Evolutionary conservation across 1,140 invertebrate species (phyloP), one percentile per base, ranked within the genome.

Genomic region (Linepithema humile): DNA sequence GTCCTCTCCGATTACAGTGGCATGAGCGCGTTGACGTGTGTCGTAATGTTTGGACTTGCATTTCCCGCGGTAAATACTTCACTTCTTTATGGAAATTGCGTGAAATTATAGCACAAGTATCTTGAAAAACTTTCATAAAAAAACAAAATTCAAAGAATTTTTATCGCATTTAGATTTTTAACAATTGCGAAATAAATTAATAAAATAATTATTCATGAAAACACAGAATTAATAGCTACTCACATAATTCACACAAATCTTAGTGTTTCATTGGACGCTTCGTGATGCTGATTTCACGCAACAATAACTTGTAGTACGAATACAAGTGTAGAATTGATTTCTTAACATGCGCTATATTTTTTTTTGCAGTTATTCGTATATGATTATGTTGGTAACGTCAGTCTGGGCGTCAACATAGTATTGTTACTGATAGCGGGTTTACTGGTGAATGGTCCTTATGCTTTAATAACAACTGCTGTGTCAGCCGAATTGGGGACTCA

Each of bases 401-500:
- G 95, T 82, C 91, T 97, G 20, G 90, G 89, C 2, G 88, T 96
- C 1, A 98, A 97, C 92, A 95, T 97, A 64, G 88, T 96, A 45
- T 92, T 99, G 60, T 95, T 99, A 75, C 91, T 98, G 32, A 60
- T 97, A 15, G 96, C 96, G 80, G 98, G 98, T 26, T 91, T 97
- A 82, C 94, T 99, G 50, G 98, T 99, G 0, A 99, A 99, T 94
- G 98, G 98, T 2, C 98, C 98, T 1, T 99, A 99, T 94, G 97
- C 98, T 29, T 95, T 99, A 23, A 99, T 99, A 90, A 99, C 98
- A 15, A 99, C 99, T 7, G 98, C 98, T 1, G 98, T 99, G 57
- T 98, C 98, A 65, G 98, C 98, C 12, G 98, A 99, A 92, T 94
- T 99, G 1, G 98, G 98, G 85, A 98, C 98, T 1, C 98, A 99